phyloP scores from a whole-genome alignment of 2,113 vertebrate species.

The Brienomyrus longianalis region DNA sequence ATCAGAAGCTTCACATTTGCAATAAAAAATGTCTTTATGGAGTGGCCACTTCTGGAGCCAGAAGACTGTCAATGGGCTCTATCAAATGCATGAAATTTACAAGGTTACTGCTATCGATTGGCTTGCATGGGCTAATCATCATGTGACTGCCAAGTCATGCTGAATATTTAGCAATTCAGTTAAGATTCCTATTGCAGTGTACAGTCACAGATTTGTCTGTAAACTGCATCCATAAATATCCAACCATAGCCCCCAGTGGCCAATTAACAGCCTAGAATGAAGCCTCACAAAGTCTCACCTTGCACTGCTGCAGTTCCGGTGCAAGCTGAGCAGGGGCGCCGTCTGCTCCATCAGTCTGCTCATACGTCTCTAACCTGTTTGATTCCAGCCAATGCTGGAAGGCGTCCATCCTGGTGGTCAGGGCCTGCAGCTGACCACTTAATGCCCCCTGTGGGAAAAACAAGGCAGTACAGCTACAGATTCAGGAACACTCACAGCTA shows the following conservation, averaged over 20 bases:
- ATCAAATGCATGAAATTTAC: not conserved
- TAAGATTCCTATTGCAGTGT: not conserved
- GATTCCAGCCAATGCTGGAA: slow-evolving; percentile 67
- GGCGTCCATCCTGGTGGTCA: slow-evolving; percentile 55
- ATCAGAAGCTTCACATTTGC: not conserved
- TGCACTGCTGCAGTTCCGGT: slow-evolving; percentile 55
- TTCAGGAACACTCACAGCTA: not conserved
- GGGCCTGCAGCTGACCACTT: slow-evolving; percentile 51
- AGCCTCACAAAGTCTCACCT: slow-evolving; percentile 52
- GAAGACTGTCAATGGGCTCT: not conserved
- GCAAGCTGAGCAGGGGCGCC: slow-evolving; percentile 30
- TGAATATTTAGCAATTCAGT: not conserved
- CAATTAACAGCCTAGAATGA: not conserved
- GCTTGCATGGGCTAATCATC: no score
- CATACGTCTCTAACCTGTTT: slow-evolving; percentile 40
- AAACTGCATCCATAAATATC: not conserved
- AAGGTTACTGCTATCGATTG: not conserved
- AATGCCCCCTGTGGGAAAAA: slow-evolving; percentile 49
- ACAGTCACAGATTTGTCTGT: not conserved
- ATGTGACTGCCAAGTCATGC: not conserved
- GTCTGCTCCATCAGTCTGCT: slow-evolving; percentile 29
- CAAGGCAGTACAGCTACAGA: not conserved
- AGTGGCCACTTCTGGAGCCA: not conserved
- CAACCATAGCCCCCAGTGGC: not conserved
- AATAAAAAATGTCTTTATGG: not conserved